Evolutionary conservation across 2,797 vertebrate genomes (phyloP), one percentile per base, ranked within the genome.

Genomic region (Etheostoma perlongum): DNA sequence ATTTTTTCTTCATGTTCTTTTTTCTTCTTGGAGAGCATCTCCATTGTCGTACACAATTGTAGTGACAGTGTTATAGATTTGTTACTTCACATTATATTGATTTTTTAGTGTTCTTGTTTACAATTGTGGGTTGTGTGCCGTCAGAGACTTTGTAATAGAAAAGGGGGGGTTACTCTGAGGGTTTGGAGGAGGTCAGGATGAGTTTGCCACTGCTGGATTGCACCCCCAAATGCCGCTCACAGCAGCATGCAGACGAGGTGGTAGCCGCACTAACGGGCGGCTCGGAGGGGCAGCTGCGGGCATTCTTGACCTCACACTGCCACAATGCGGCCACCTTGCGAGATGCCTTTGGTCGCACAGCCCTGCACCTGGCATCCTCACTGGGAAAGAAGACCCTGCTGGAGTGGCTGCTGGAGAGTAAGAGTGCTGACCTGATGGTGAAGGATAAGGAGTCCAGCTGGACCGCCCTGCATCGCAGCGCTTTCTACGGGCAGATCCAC

Each of bases 391-490:
- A 95, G 84, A 91, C 92, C 11, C 94, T 98, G 30, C 83, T 99
- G 42, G 97, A 98, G 42, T 99, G 98, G 98, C 94, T 99, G 72
- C 92, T 97, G 87, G 95, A 96, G 78, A 93, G 83, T 69, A 98
- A 96, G 92, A 95, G 94, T 52, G 96, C 96, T 48, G 98, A 99
- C 88, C 91, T 96, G 14, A 85, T 91, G 78, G 92, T 93, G 0
- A 99, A 98, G 87, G 98, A 99, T 91, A 97, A 96, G 82, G 98
- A 99, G 67, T 99, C 98, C 0, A 96, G 97, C 75, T 99, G 98
- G 98, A 99, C 97, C 0, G 96, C 98, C 73, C 88, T 99, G 88
- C 98, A 99, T 87, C 96, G 98, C 88, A 97, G 98, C 55, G 94
- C 96, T 82, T 99, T 99, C 93, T 99, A 99, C 57, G 98, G 98